Percentiles rank a stretch among this genome's conserved stretches.
These are phyloP conservation scores for Calephelis perditalis DNA, from an alignment of 2,888 invertebrate species.

Conservation along the genomic window DNA sequence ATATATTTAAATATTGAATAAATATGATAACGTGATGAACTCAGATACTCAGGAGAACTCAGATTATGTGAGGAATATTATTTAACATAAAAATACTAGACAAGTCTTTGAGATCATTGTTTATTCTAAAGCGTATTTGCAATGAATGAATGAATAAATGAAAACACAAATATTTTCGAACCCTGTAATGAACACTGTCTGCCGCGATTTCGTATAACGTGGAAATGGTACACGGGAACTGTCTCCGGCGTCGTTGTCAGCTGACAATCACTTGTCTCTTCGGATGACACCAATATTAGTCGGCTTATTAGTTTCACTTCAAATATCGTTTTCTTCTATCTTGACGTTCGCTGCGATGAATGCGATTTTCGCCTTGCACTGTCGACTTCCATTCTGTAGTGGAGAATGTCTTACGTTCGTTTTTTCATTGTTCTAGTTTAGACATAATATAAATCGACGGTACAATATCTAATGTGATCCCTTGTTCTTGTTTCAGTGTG, in stretches of 20 bases:
- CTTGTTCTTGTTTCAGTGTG: conserved; percentile 86
- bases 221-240: conserved; percentile 34
- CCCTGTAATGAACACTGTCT: not conserved
- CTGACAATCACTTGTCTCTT: conserved; percentile 44
- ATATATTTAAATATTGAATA: too few species aligned
- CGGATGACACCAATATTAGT: conserved; percentile 53
- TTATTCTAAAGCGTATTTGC: too few species aligned
- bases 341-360: conserved; percentile 60
- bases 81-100: too few species aligned
- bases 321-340: conserved; percentile 42
- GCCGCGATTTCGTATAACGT: not conserved
- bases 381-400: conserved; percentile 58
- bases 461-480: conserved; percentile 20
- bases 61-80: too few species aligned
- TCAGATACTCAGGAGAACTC: too few species aligned
- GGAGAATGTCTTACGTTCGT: conserved; percentile 65
- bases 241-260: conserved; percentile 57
- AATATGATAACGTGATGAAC: too few species aligned
- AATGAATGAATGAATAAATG: too few species aligned
- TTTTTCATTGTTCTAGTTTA: conserved; percentile 50
- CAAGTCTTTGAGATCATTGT: too few species aligned
- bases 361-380: conserved; percentile 63
- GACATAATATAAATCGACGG: conserved; percentile 4
- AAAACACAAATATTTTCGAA: not conserved
- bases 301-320: conserved; percentile 55